Base-by-base conservation (phyloP, 2,797 vertebrate species). In the Cynopterus sphinx region DNA sequence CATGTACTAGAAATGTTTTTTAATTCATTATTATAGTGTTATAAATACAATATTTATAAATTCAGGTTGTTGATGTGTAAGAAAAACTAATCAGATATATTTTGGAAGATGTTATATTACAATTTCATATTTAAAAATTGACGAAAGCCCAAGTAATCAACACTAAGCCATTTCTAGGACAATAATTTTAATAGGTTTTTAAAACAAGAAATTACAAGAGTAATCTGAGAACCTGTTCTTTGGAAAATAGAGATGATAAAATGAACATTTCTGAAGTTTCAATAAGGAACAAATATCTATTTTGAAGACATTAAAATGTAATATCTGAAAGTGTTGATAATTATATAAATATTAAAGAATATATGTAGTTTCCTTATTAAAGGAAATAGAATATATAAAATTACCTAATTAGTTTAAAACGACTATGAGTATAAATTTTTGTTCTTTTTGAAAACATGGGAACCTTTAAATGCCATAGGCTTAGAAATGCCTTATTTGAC, bases 401-500 rank as follows among this genome's bases (percentile, higher is more conserved):
- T 4, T 41, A 51, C 2, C 0, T 79, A 92, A 86, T 68, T 70
- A 74, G 6, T 21, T 89, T 75, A 36, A 84, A 95, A 36, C 31
- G 3, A 84, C 7, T 33, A 9, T 51, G 59, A 77, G 19, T 4
- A 5, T 92, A 87, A 81, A 5, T 43, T 65, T 89, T 70, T 91
- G 8, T 70, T 83, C 9, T 86, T 19, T 41, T 75, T 84, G 53
- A 77, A 92, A 91, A 81, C 0, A 43, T 28, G 10, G 51, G 31
- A 67, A 92, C 6, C 9, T 91, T 87, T 87, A 95, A 96, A 91
- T 93, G 49, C 13, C 63, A 33, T 75, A 19, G 57, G 9, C 41
- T 92, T 85, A 59, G 11, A 92, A 94, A 96, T 88, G 39, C 36
- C 43, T 79, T 17, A 68, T 93, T 67, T 97, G 49, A 61, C 73